Percentiles rank a stretch among this genome's conserved stretches.
These are phyloP conservation scores for Dyspetes luteomarginatus DNA, from an alignment of 2,888 invertebrate genomes.

Conservation along the genomic window DNA sequence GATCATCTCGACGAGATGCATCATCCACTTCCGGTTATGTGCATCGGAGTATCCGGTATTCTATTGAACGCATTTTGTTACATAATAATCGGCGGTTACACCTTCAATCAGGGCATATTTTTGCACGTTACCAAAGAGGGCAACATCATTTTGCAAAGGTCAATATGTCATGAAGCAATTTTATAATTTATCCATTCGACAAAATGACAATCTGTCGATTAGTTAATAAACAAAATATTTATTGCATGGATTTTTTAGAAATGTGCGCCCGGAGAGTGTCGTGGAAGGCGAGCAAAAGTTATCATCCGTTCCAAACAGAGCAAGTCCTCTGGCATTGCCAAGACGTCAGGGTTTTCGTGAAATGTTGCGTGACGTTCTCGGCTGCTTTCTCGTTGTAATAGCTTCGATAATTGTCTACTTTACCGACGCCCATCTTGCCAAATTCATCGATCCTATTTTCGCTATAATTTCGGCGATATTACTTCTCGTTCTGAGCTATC, in stretches of 20 bases:
- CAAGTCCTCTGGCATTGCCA: constrained; percentile 78
- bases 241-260: constrained; percentile 60
- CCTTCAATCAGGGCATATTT: constrained; percentile 89
- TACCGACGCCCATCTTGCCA: constrained; percentile 86
- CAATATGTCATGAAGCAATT: not conserved
- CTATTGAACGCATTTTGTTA: constrained; percentile 91
- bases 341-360: constrained; percentile 86
- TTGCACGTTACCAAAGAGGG: constrained; percentile 87
- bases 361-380: constrained; percentile 87
- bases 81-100: constrained; percentile 91
- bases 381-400: constrained; percentile 90
- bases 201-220: not conserved
- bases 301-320: constrained; percentile 69
- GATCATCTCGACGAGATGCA: constrained; percentile 90
- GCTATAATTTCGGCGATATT: constrained; percentile 90
- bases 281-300: constrained; percentile 77
- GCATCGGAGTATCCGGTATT: constrained; percentile 89
- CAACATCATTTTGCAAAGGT: constrained; percentile 85
- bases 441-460: constrained; percentile 90
- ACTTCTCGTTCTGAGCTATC: constrained; percentile 90
- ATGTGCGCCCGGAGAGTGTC: constrained; percentile 79
- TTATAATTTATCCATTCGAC: constrained; percentile 4
- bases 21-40: constrained; percentile 89
- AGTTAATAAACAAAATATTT: not conserved
- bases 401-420: constrained; percentile 87